phyloP scores from a whole-genome alignment of 2,888 invertebrate species.

The Cryptops parisi region DNA sequence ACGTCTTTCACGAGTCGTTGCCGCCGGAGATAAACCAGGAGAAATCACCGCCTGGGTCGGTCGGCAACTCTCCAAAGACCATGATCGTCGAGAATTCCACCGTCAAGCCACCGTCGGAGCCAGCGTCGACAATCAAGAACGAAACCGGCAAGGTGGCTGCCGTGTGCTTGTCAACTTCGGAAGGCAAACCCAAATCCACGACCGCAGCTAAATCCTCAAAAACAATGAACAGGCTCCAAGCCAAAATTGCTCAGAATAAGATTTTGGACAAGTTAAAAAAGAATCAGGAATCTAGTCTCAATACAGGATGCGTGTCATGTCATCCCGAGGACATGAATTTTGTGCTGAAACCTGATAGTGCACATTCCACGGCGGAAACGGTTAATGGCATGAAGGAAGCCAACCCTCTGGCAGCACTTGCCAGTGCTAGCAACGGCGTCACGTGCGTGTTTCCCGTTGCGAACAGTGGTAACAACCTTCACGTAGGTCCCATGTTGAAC shows the following conservation, averaged over 20 bases:
- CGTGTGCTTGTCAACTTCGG: neutral
- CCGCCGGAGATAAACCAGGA: neutral
- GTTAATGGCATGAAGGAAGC: neutral
- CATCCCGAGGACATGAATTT: neutral
- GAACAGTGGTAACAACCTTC: too few species aligned
- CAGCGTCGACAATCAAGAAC: neutral
- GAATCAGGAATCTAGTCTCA: slow-evolving; percentile 20
- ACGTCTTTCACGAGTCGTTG: slow-evolving; percentile 35
- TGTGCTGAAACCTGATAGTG: neutral
- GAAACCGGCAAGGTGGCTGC: neutral
- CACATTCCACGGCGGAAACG: neutral
- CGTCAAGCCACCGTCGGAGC: neutral
- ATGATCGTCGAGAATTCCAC: neutral
- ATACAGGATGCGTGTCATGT: neutral
- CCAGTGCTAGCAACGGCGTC: too few species aligned
- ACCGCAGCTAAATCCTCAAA: slow-evolving; percentile 24
- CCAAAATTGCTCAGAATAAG: slow-evolving; percentile 33
- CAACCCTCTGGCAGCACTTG: too few species aligned
- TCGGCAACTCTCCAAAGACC: slow-evolving; percentile 3
- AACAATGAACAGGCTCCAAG: slow-evolving; percentile 32
- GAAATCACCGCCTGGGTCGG: neutral
- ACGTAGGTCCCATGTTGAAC: too few species aligned
- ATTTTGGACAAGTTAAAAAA: slow-evolving; percentile 31
- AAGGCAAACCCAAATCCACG: slow-evolving; percentile 18
- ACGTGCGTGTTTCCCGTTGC: too few species aligned